These are phyloP conservation scores for Zoroaster sp. DNA, from an alignment of 53 echinoderm and acorn worm species.

Conservation along the genomic window DNA sequence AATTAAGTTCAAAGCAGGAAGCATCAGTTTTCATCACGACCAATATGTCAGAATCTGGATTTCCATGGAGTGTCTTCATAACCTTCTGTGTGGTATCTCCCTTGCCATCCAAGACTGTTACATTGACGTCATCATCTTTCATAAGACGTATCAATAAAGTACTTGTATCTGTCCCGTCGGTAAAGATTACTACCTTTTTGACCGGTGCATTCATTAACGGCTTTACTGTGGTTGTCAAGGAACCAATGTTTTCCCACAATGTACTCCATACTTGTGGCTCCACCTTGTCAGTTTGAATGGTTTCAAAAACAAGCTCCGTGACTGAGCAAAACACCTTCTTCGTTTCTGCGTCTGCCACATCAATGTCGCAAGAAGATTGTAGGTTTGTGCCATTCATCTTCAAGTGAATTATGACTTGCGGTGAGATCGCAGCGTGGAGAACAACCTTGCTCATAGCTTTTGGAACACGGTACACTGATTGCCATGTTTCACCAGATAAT, in stretches of 20 bases:
- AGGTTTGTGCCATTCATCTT: not conserved
- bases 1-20: not conserved
- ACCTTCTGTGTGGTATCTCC: not conserved
- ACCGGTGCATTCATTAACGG: not conserved
- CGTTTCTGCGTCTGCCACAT: constrained; percentile 61
- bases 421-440: constrained; percentile 10
- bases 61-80: not conserved
- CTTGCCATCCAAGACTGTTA: not conserved
- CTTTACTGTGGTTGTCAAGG: not conserved
- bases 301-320: constrained; percentile 12
- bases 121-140: not conserved
- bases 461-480: constrained; percentile 39
- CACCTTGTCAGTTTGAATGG: constrained; percentile 15
- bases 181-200: constrained; percentile 8
- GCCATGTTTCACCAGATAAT: not conserved
- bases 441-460: constrained; percentile 1
- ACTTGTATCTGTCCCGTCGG: constrained; percentile 14
- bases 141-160: not conserved
- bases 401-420: constrained; percentile 32
- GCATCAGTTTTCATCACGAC: constrained; percentile 1
- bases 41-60: not conserved
- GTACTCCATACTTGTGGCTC: constrained; percentile 40
- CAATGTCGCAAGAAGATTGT: constrained; percentile 4
- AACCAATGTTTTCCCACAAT: not conserved
- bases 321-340: constrained; percentile 23